These are phyloP conservation scores for Rhabdophis nuchalis DNA, from an alignment of 2,797 vertebrate species.

Conservation along the genomic window DNA sequence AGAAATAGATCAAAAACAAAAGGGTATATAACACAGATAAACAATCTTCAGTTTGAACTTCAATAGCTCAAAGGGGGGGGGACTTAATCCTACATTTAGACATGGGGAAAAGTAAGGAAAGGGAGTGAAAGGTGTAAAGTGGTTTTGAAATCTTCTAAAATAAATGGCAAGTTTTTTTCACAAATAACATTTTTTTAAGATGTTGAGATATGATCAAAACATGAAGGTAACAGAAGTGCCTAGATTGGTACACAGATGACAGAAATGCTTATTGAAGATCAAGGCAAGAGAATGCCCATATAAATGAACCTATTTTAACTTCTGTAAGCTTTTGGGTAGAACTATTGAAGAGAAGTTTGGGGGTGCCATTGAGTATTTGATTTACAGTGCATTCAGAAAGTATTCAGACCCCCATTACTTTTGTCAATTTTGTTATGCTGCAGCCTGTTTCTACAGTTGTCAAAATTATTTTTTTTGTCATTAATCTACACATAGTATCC, in stretches of 20 bases:
- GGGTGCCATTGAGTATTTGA: neutral
- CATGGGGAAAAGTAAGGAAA: slow-evolving; percentile 13
- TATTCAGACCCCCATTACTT: too few species aligned
- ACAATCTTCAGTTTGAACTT: slow-evolving; percentile 19
- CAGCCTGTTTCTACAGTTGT: too few species aligned
- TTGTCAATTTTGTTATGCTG: too few species aligned
- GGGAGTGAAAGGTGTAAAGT: neutral
- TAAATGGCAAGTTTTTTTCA: neutral
- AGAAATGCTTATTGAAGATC: neutral
- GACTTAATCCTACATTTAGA: slow-evolving; percentile 10
- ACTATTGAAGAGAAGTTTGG: neutral
- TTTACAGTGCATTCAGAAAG: neutral
- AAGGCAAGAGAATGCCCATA: neutral
- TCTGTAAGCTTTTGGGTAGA: neutral
- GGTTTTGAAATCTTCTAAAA: neutral
- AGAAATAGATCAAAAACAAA: slow-evolving; percentile 49
- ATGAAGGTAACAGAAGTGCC: slow-evolving; percentile 7
- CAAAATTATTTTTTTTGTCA: too few species aligned
- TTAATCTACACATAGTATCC: too few species aligned
- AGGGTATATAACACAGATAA: slow-evolving; percentile 22
- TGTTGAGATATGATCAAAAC: neutral
- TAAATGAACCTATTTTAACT: neutral
- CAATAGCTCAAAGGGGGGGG: slow-evolving; percentile 7
- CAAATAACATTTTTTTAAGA: slow-evolving; percentile 8
- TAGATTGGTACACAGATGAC: accelerated